A percentile compares a stretch with the other conserved stretches of the same genome.
phyloP scores from a whole-genome alignment of 2,797 vertebrate species.

The Rallus crepitans region DNA sequence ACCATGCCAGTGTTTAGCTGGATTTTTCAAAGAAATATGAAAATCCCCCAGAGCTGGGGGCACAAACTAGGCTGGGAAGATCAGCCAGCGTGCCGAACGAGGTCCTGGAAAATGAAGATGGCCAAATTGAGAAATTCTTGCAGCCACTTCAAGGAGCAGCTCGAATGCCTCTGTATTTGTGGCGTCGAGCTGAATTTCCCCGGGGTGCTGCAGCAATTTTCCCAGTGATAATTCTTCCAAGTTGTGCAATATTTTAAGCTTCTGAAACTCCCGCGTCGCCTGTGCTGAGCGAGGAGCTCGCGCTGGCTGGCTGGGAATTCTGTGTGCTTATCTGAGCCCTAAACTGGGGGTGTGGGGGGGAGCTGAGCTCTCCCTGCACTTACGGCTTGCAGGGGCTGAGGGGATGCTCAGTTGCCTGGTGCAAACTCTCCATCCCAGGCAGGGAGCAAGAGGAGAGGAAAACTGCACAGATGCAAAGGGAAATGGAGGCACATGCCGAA shows the following conservation, averaged over 20 bases:
- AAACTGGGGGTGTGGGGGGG: background rate
- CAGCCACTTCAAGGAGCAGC: conserved; percentile 30
- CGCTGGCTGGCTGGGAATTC: background rate
- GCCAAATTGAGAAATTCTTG: conserved; percentile 25
- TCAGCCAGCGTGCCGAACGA: background rate
- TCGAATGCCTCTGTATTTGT: background rate
- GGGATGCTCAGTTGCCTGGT: background rate
- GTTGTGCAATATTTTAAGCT: conserved; percentile 58
- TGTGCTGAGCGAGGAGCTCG: background rate
- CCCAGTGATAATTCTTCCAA: conserved; percentile 62
- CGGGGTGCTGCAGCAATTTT: conserved; percentile 34
- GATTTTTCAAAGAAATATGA: conserved; percentile 27
- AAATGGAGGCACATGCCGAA: background rate
- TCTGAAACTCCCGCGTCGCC: conserved; percentile 18
- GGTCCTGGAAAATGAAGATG: conserved; percentile 25
- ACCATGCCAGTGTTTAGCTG: background rate
- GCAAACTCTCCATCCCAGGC: background rate
- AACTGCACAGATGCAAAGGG: background rate
- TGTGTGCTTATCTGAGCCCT: background rate
- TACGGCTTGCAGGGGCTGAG: background rate
- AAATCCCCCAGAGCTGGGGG: background rate
- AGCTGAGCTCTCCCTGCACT: background rate
- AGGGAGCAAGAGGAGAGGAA: background rate
- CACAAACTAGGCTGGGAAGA: background rate
- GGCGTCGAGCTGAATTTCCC: conserved; percentile 19